phyloP scores from a whole-genome alignment of 2,113 vertebrate genomes.

The Plecturocebus donacophilus region DNA sequence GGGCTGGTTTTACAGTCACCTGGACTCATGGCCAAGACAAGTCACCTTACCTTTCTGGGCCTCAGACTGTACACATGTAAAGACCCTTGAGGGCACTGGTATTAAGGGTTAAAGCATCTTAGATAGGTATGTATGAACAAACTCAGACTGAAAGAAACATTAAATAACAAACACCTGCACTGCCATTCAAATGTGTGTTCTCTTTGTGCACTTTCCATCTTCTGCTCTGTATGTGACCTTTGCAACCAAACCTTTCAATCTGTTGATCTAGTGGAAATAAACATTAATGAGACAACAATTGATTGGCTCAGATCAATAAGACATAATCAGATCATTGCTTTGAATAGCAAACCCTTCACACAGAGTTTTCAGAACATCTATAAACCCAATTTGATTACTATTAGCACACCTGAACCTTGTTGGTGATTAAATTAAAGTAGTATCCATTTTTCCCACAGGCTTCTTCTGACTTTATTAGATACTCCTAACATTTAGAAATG shows the following conservation, averaged over 20 bases:
- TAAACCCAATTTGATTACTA: background rate
- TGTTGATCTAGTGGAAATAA: constrained; percentile 15
- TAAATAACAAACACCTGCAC: background rate
- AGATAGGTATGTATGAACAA: background rate
- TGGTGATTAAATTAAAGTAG: background rate
- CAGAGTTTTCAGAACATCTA: constrained; percentile 14
- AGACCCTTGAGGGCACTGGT: background rate
- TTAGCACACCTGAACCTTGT: background rate
- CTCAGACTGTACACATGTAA: background rate
- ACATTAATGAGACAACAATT: constrained; percentile 36
- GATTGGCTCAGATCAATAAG: constrained; percentile 43
- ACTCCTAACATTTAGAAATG: background rate
- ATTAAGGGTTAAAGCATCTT: background rate
- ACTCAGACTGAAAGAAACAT: background rate
- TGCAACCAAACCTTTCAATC: background rate
- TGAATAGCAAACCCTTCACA: constrained; percentile 46
- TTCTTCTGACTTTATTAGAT: constrained; percentile 4
- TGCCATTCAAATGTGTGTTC: background rate
- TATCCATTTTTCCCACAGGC: background rate
- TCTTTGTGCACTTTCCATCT: background rate
- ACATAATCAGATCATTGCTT: constrained; percentile 41
- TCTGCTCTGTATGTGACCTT: background rate
- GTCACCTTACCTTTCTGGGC: background rate
- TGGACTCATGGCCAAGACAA: background rate
- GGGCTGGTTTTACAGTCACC: background rate